Evolutionary conservation across 2,888 invertebrate genomes (phyloP), one percentile per base, ranked within the genome.

Genomic region (Luperina testacea): DNA sequence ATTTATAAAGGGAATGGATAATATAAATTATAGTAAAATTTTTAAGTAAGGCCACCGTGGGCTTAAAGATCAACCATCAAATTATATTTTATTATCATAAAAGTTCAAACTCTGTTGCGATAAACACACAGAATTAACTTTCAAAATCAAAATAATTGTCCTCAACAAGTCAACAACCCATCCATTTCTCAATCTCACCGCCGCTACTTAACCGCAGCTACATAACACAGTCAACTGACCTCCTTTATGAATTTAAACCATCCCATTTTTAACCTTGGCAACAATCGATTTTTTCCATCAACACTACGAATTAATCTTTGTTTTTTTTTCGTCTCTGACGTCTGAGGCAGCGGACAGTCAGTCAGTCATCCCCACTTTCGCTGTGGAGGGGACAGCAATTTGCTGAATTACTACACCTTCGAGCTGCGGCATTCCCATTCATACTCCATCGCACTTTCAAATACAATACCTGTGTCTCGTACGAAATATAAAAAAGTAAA

Each of bases 341-440:
- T 68, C 70, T 53, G 73, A 75, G 42, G 72, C 67, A 53, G 15
- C n/a, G 82, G 68, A 51, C 63, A 72, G 42, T 73, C 64, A 45
- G 68, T 61, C 81, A 61, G 24, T 70, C 63, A 81, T 80, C 90
- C 89, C 89, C 89, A 87, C 89, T 87, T 84, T 83, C 77, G 75
- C 32, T 63, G 78, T 74, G 81, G 89, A 64, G 90, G 91, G 90
- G 90, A 86, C 86, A 51, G 57, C 79, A 77, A 78, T 87, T 88
- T 86, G 85, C 81, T 81, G 85, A 84, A 83, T 87, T 81, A 87
- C 87, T 85, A 84, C 82, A 83, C 84, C 88, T 80, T 72, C 63
- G 59, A 42, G 32, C 71, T 27, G 13, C 42, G 24, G 61, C 45
- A 51, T 42, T 81, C 72, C 75, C 87, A 88, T 86, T 88, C 88